phyloP scores from a whole-genome alignment of 1,140 invertebrate genomes.

The Lethrus apterus region DNA sequence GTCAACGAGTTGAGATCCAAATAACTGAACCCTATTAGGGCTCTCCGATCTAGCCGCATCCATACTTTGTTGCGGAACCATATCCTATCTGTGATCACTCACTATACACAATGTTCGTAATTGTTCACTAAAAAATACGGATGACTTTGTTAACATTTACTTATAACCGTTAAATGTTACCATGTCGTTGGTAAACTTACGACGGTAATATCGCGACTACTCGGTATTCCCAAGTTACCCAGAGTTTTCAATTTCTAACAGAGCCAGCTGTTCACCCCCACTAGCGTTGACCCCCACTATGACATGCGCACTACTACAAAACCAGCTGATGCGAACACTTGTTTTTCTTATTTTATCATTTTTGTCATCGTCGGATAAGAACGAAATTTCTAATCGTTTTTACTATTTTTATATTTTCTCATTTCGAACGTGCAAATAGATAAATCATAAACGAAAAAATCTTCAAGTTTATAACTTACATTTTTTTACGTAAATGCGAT shows the following conservation, averaged over 20 bases:
- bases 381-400: too few species aligned
- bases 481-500: constrained; percentile 3
- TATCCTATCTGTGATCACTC: too few species aligned
- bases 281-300: too few species aligned
- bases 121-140: constrained; percentile 24
- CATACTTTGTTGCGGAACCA: constrained; percentile 55
- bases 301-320: too few species aligned
- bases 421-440: too few species aligned
- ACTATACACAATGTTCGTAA: constrained; percentile 12
- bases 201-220: constrained; percentile 33
- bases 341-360: too few species aligned
- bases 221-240: background rate
- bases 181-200: constrained; percentile 19
- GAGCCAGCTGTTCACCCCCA: too few species aligned
- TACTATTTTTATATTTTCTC: too few species aligned
- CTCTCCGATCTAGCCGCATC: constrained; percentile 43
- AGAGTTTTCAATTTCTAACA: too few species aligned
- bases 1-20: constrained; percentile 80
- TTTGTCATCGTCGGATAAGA: too few species aligned
- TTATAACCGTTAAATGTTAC: constrained; percentile 33
- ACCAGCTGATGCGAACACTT: too few species aligned
- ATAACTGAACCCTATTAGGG: constrained; percentile 50
- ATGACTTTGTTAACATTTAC: constrained; percentile 24
- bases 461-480: background rate
- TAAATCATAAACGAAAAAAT: too few species aligned